Percentiles rank a stretch among this genome's conserved stretches.
phyloP scores from a whole-genome alignment of 2,797 vertebrate species.

The Alexandromys oeconomus region DNA sequence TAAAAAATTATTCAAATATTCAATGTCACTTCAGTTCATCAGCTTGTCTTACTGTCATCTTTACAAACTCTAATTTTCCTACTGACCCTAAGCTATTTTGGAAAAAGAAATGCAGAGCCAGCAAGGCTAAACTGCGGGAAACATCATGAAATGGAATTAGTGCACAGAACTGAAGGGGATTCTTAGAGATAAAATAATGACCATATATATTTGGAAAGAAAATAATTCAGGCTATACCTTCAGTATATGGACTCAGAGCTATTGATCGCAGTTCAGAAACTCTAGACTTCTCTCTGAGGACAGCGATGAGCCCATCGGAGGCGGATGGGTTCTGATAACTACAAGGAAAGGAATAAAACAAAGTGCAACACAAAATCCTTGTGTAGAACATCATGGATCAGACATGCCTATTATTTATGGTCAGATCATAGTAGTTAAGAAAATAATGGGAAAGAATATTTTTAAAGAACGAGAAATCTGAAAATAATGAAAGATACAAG shows the following conservation, averaged over 20 bases:
- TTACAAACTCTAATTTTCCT: slow-evolving; percentile 25
- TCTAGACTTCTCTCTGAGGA: not conserved
- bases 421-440: not conserved
- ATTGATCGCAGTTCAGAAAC: not conserved
- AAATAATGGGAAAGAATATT: not conserved
- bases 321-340: not conserved
- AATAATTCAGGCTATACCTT: not conserved
- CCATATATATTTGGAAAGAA: not conserved
- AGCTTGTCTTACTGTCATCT: not conserved
- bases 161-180: not conserved
- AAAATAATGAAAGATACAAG: not conserved
- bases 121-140: not conserved
- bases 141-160: not conserved
- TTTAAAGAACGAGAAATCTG: not conserved
- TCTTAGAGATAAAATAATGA: slow-evolving; percentile 21
- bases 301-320: not conserved
- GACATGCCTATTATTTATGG: not conserved
- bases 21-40: not conserved
- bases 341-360: not conserved
- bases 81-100: slow-evolving; percentile 23
- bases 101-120: slow-evolving; percentile 7
- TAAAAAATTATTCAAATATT: slow-evolving; percentile 12
- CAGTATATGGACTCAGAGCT: not conserved
- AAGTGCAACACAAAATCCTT: not conserved
- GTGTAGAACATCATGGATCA: not conserved